Evolutionary conservation across 2,888 invertebrate species (phyloP).

Genomic region (Heliothis peltigera): DNA sequence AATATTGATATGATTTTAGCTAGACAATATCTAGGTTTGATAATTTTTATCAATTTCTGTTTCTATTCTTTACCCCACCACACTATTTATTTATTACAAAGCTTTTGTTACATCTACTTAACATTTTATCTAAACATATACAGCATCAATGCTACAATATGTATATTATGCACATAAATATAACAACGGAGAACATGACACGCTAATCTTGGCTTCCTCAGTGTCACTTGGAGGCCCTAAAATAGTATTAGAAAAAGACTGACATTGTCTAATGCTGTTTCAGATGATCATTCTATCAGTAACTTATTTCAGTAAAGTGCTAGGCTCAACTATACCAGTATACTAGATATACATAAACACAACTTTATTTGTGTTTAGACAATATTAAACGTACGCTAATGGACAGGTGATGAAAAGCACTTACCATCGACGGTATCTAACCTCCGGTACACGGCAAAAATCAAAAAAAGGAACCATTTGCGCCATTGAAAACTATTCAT

Average conservation of each 20-base stretch:
- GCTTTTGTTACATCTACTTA: not conserved
- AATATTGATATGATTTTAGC: too few species aligned
- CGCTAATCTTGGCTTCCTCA: slow-evolving; percentile 7
- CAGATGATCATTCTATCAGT: not conserved
- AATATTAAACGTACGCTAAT: slow-evolving; percentile 37
- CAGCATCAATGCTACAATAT: not conserved
- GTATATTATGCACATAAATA: not conserved
- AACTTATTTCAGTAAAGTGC: not conserved
- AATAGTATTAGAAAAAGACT: not conserved
- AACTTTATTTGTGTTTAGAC: slow-evolving; percentile 41
- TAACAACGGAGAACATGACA: slow-evolving; percentile 3
- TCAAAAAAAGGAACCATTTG: slow-evolving; percentile 78
- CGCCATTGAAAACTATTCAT: slow-evolving; percentile 78
- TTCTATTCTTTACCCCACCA: not conserved
- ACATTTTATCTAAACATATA: not conserved
- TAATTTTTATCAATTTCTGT: not conserved
- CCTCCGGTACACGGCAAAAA: slow-evolving; percentile 74
- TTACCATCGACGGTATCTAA: slow-evolving; percentile 79
- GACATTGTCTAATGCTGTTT: not conserved
- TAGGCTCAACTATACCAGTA: not conserved
- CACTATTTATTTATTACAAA: too few species aligned
- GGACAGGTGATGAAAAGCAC: slow-evolving; percentile 60
- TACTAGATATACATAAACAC: slow-evolving; percentile 20
- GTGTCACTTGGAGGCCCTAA: not conserved
- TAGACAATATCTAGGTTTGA: too few species aligned